Base-by-base conservation (phyloP, 64 coral and sea anemone species). In the Pocillopora verrucosa region DNA sequence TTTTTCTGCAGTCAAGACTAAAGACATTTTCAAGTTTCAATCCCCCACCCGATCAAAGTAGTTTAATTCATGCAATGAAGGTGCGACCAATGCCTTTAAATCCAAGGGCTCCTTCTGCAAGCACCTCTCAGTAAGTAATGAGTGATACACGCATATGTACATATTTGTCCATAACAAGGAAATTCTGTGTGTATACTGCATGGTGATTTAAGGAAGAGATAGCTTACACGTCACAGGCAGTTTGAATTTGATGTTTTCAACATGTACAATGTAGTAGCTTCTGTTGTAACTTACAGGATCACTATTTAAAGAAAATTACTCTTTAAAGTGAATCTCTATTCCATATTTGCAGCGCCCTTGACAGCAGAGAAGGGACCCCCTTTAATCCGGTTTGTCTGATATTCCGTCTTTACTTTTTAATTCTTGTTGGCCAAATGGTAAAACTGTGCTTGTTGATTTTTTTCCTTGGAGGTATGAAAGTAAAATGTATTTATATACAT, bases 1-100 rank as follows among this genome's bases (percentile, higher is more conserved):
- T 20, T 72, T 62, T 73, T 22, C n/a, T 76, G 45, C 73, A 65
- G 73, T 77, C 88, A 6, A 80, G 90, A 61, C 72, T 95, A 34
- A 87, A 86, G 56, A 84, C 86, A 4, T 79, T 80, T 14, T 83
- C 96, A 45, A 91, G 76, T 36, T 76, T 98, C 0, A 94, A 98
- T 61, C 84, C 93, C 56, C 73, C 88, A 13, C 74, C 88, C 36
- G 96, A 98, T 80, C 79, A 92, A 74, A 95, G 88, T 72, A 91
- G 93, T 80, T 86, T 98, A 22, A 93, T 91, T 62, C 88, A 90
- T 82, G 93, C 95, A 36, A 98, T 98, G 58, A 98, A 92, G 72
- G 95, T 98, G 25, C 89, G 87, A 56, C 87, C 94, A 38, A 36
- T 93, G 19, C 90, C 90, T 60, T 73, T 98, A 73, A 89, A 95